These are phyloP conservation scores for Sesamia inferens DNA, from an alignment of 2,888 invertebrate species.

Conservation along the genomic window DNA sequence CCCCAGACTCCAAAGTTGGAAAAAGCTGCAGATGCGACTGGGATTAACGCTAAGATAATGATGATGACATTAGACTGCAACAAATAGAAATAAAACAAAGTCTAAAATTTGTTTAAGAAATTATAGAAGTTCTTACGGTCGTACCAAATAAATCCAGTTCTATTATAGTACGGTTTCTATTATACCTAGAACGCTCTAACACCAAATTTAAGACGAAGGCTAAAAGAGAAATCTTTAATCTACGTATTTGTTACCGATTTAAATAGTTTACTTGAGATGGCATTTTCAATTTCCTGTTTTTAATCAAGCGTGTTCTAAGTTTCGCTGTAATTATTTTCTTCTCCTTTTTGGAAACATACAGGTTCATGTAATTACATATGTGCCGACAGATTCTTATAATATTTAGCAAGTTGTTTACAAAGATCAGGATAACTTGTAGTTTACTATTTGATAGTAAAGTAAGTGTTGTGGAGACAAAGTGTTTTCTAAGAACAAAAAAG, in stretches of 20 bases:
- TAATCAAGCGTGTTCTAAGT: conserved; percentile 7
- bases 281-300: conserved; percentile 42
- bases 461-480: too few relatives aligned
- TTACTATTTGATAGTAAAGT: too few relatives aligned
- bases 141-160: background rate
- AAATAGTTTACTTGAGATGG: conserved; percentile 33
- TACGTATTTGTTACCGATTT: background rate
- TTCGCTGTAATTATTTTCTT: conserved; percentile 16
- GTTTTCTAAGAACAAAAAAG: too few relatives aligned
- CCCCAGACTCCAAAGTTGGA: too few relatives aligned
- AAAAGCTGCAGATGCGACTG: too few relatives aligned
- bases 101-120: too few relatives aligned
- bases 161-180: background rate
- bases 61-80: too few relatives aligned
- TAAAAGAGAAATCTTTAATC: background rate
- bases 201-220: background rate
- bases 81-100: too few relatives aligned
- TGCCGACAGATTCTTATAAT: background rate
- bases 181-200: too few relatives aligned
- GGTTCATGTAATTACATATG: too few relatives aligned
- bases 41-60: too few relatives aligned
- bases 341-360: background rate
- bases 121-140: background rate
- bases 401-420: background rate
- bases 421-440: too few relatives aligned